Base-by-base conservation (phyloP, 2,113 vertebrate genomes). In the Axis porcinus region DNA sequence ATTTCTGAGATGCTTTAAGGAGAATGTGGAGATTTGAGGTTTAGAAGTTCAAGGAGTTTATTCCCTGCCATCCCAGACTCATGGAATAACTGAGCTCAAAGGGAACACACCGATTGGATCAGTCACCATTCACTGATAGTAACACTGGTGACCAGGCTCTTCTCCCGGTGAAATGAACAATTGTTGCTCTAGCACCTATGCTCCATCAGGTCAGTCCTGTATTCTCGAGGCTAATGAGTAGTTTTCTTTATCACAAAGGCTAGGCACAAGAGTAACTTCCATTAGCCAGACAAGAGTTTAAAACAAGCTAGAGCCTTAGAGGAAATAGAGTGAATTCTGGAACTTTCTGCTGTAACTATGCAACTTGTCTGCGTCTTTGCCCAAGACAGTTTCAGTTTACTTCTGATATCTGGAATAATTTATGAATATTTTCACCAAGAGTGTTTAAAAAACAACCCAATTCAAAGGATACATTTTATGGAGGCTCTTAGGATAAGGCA, bases 181-280 rank as follows among this genome's bases (percentile, higher is more conserved):
- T 17, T 21, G 12, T 10, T 47, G 7, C 0, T 47, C 16, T 55
- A n/a, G 19, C 28, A 27, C 1, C 15, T 62, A 2, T 52, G 1
- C 4, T 5, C 7, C 4, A 40, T 7, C 19, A 15, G 1, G 79
- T 90, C 16, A 54, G 13, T 16, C 64, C 55, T n/a, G 0, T 43
- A 23, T 33, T 83, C 17, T 11, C 10, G 70, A 79, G 6, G 9
- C 57, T 13, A 15, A 57, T 30, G 15, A 5, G 6, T 50, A 19
- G 3, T 36, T 70, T 52, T 87, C 33, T 15, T 1, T 2, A 40
- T 23, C 30, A 10, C 16, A 47, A 88, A 36, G 2, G 0, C 47
- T 64, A 62, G 9, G 1, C 28, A 43, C 6, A 83, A 86, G 1
- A 47, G 23, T 0, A 5, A 0, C 3, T 30, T 6, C 27, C 21